A percentile compares a stretch with the other conserved stretches of the same genome.
phyloP scores from a whole-genome alignment of 2,888 invertebrate genomes.

The Gibbula magus region DNA sequence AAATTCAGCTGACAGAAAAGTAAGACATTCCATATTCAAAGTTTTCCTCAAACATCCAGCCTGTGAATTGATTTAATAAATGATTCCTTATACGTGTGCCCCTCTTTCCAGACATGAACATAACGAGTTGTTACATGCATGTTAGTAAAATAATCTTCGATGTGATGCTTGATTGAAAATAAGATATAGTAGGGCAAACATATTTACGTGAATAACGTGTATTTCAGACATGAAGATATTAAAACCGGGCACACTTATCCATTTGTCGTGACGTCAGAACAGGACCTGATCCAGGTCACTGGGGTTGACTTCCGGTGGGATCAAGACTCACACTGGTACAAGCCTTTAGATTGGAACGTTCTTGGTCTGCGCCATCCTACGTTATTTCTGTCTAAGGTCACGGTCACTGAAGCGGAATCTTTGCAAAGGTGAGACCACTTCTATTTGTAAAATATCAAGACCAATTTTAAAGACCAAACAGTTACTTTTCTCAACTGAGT shows the following conservation, averaged over 20 bases:
- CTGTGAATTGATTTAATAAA: no score
- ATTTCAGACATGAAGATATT: conserved; percentile 44
- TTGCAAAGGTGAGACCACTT: conserved; percentile 36
- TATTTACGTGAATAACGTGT: neutral
- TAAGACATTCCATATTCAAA: conserved; percentile 29
- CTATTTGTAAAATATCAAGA: no score
- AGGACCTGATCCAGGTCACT: conserved; percentile 49
- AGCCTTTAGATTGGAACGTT: conserved; percentile 47
- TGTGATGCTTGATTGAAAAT: no score
- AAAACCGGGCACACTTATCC: conserved; percentile 53
- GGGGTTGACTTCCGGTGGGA: conserved; percentile 43
- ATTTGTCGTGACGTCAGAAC: conserved; percentile 48
- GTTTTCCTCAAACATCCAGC: no score
- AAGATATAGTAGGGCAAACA: neutral
- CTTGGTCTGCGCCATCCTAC: conserved; percentile 45
- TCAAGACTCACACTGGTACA: conserved; percentile 36
- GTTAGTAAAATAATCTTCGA: no score
- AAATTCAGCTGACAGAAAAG: conserved; percentile 46
- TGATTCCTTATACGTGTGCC: no score
- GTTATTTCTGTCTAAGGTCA: conserved; percentile 40
- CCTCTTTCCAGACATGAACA: no score
- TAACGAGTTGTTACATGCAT: no score
- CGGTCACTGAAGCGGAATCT: conserved; percentile 40
- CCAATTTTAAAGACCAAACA: no score
- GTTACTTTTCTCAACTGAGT: no score